Evolutionary conservation across 1,140 invertebrate genomes (phyloP), one percentile per base, ranked within the genome.

Genomic region (Octopus sinensis): DNA sequence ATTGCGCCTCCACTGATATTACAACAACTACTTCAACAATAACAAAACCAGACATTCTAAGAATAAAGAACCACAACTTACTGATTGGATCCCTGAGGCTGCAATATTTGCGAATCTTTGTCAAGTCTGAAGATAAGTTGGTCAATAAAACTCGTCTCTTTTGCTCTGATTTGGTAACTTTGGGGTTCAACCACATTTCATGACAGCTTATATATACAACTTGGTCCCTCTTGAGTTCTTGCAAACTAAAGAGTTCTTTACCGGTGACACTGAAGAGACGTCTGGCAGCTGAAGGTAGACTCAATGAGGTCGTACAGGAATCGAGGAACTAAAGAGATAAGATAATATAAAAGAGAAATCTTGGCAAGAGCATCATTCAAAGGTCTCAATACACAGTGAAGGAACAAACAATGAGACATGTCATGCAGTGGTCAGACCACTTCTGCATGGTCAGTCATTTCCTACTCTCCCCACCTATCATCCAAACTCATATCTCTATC

Each of bases 211-310:
- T 87, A 81, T 87, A 90, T 51, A 91, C 88, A 71, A 90, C 52
- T 79, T 90, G 86, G 79, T 91, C 88, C 52, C 88, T 81, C 76
- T 88, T 83, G 62, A 91, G 80, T 23, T 84, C 83, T 17, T 84
- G 83, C 78, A 91, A 82, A 23, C 86, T 87, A 82, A 89, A 89
- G 62, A 88, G 87, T 84, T 91, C 90, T n/a, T 85, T 83, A 2
- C 91, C 91, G 6, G 86, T 83, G 9, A 84, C 82, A 82, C 91
- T 89, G 88, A 90, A 91, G 30, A 91, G 80, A 77, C 90, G 85
- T 73, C 91, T 84, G 4, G 87, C 90, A 85, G 90, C 89, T 86
- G 89, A 89, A 43, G 91, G 89, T 10, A 91, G 86, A 79, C 87
- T 84, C 9, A 91, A 83, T 10, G 89, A 81, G 12, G 56, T 82